Evolutionary conservation across 2,797 vertebrate species (phyloP), one percentile per base, ranked within the genome.

Genomic region (Leptodactylus fallax): DNA sequence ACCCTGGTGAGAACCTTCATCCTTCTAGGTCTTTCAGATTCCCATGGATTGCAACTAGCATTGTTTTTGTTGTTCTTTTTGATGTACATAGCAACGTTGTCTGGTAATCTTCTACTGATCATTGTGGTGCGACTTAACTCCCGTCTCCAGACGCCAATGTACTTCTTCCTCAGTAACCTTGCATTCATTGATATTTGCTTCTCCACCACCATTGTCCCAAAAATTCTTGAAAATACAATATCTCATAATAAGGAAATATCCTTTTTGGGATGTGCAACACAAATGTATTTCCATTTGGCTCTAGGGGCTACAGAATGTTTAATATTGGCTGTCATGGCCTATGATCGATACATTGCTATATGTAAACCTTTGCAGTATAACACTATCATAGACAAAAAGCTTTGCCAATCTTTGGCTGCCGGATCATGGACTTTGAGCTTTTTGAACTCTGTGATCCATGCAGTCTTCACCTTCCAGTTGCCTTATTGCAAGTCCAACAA

Each of bases 131-230:
- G 56, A 58, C 56, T 58, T 58, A 13, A 58, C 12, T 14, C 56
- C 60, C 3, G 63, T 9, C 51, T 53, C 3, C 51, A 53, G 51
- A 53, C 47, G 0, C 63, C 85, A 3, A 86, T 86, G 85, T 86
- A 86, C 56, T 85, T 85, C 55, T 85, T 85, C n/a, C n/a, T 79
- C 7, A 36, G 84, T 55, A 85, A 85, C 74, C 74, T 85, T 17
- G 63, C 83, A 3, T 14, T 79, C 14, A 67, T 85, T 67, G 84
- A 85, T 58, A 85, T 85, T 36, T 78, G 58, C 49, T 78, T 85
- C 49, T 85, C 74, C 12, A 51, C 74, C 56, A 85, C 74, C 6
- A 55, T 85, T 8, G 58, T 78, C 7, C 84, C 84, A 1, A 85
- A 85, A 78, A 79, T 85, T 45, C 63, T 86, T 17, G 16, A 3